phyloP scores from a whole-genome alignment of 2,797 vertebrate genomes.

The Tolypeutes matacus region DNA sequence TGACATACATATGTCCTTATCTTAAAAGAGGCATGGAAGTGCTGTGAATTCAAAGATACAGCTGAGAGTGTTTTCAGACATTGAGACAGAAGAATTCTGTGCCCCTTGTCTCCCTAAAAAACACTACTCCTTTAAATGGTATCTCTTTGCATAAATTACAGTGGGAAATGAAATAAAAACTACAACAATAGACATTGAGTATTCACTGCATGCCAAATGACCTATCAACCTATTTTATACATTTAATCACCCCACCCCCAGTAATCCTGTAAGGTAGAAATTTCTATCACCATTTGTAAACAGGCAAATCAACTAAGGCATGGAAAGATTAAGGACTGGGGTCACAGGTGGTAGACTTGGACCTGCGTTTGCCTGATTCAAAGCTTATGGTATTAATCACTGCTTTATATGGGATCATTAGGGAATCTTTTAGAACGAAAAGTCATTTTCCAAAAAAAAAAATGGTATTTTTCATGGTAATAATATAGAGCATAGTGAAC shows the following conservation, averaged over 20 bases:
- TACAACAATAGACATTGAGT: background rate
- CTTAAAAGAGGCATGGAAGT: rapidly evolving
- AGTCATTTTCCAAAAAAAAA: background rate
- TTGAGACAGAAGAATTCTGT: background rate
- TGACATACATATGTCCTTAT: rapidly evolving
- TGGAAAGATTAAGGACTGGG: background rate
- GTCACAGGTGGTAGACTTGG: background rate
- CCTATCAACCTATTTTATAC: too few relatives aligned
- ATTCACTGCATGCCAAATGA: background rate
- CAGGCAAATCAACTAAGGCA: background rate
- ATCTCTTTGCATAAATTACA: background rate
- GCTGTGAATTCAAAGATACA: background rate
- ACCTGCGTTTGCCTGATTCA: background rate
- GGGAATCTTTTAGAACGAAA: background rate
- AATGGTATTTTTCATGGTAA: background rate
- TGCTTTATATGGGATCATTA: background rate
- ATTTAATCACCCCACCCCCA: background rate
- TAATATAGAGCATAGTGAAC: background rate
- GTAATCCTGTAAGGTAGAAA: background rate
- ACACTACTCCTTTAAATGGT: rapidly evolving
- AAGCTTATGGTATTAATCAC: background rate
- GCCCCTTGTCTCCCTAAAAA: background rate
- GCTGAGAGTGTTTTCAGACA: background rate
- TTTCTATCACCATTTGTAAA: background rate
- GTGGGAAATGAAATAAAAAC: background rate